Conservation (phyloP, 2,113 vertebrate species). For the Hippocampus mohnikei region DNA sequence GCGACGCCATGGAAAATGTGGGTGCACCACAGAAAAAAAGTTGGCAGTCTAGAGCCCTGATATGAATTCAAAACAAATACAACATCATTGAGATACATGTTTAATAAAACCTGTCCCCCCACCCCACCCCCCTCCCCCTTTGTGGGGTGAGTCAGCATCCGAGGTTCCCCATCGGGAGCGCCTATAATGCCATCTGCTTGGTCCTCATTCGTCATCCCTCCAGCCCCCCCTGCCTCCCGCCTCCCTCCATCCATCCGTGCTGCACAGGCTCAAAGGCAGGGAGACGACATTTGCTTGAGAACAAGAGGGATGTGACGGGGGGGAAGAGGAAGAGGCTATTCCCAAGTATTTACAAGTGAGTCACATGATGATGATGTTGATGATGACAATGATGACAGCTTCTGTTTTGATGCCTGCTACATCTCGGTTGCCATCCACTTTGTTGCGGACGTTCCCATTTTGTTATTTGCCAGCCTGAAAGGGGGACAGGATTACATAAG, state of each 20-base stretch:
- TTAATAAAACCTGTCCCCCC: neutral
- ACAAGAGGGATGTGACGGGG: slow-evolving; percentile 68
- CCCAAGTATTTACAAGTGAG: neutral
- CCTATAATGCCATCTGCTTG: slow-evolving; percentile 21
- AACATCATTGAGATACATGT: too few species aligned
- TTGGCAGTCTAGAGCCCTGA: too few species aligned
- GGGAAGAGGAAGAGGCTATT: slow-evolving; percentile 11
- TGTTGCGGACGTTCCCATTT: neutral
- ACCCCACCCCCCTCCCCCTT: too few species aligned
- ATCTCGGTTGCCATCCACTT: neutral
- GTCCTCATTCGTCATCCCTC: slow-evolving; percentile 32
- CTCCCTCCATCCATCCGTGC: slow-evolving; percentile 50
- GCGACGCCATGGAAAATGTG: too few species aligned
- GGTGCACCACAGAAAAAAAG: too few species aligned
- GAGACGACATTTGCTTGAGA: slow-evolving; percentile 74
- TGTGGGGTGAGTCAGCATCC: slow-evolving; percentile 4
- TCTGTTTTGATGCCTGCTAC: neutral
- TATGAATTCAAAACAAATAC: too few species aligned
- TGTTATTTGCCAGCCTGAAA: neutral
- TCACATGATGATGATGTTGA: neutral
- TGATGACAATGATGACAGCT: neutral
- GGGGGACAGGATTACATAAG: neutral
- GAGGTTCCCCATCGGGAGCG: slow-evolving; percentile 5
- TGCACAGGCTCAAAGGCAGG: slow-evolving; percentile 86
- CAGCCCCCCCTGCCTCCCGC: slow-evolving; percentile 57